A percentile compares a stretch with the other conserved stretches of the same genome.
These are phyloP conservation scores for Ceraclea dissimilis DNA, from an alignment of 2,888 invertebrate genomes.

Conservation along the genomic window DNA sequence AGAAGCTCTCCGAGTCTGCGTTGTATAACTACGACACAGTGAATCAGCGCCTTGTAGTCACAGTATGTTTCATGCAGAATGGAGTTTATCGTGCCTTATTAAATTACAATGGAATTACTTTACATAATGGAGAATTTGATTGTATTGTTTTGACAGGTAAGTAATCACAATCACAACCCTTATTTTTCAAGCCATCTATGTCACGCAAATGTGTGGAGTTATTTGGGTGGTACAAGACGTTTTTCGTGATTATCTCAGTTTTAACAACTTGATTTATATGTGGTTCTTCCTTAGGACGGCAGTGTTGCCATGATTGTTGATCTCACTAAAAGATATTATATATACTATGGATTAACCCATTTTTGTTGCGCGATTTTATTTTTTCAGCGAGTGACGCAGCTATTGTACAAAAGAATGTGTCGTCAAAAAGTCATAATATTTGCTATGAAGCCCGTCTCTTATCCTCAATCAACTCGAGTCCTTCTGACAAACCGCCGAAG, in stretches of 20 bases:
- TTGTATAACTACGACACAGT: constrained; percentile 68
- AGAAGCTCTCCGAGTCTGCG: constrained; percentile 48
- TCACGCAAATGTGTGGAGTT: too few relatives aligned
- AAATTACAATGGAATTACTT: constrained; percentile 61
- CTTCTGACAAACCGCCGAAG: constrained; percentile 57
- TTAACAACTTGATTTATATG: too few relatives aligned
- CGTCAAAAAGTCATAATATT: constrained; percentile 75
- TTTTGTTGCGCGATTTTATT: too few relatives aligned
- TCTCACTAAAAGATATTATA: too few relatives aligned
- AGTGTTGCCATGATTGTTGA: too few relatives aligned
- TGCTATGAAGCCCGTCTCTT: constrained; percentile 79
- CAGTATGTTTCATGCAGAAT: constrained; percentile 69
- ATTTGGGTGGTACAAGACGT: too few relatives aligned
- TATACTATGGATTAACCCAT: too few relatives aligned
- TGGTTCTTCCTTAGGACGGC: too few relatives aligned
- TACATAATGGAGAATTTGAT: constrained; percentile 87
- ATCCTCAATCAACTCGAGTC: constrained; percentile 37
- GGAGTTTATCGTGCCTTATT: constrained; percentile 79
- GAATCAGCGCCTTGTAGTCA: constrained; percentile 68
- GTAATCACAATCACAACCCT: too few relatives aligned
- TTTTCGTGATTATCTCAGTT: too few relatives aligned
- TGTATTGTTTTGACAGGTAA: constrained; percentile 84
- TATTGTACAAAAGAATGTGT: constrained; percentile 79
- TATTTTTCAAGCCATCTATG: too few relatives aligned
- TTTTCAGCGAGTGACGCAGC: constrained; percentile 65